These are phyloP conservation scores for Nothura maculosa DNA, from an alignment of 2,797 vertebrate genomes.

Conservation along the genomic window DNA sequence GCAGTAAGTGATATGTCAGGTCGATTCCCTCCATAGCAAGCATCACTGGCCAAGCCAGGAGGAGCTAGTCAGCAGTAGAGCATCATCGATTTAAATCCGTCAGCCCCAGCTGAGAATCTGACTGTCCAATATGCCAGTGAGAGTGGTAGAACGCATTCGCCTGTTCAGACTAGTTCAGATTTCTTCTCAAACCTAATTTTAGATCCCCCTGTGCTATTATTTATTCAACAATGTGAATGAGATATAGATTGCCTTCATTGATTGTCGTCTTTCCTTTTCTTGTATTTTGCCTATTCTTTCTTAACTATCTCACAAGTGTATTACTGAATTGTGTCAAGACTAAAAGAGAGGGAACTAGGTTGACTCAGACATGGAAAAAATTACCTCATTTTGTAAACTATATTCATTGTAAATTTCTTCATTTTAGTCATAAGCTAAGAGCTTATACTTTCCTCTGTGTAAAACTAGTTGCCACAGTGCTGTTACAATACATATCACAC, in stretches of 20 bases:
- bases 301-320: neutral
- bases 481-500: neutral
- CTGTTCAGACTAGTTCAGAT: neutral
- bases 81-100: neutral
- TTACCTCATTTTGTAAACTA: rapidly evolving
- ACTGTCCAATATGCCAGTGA: neutral
- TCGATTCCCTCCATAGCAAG: rapidly evolving
- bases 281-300: neutral
- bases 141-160: neutral
- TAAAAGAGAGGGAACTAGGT: neutral
- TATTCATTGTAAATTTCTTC: neutral
- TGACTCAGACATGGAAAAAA: neutral
- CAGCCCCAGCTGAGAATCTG: neutral
- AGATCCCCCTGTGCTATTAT: slow-evolving; percentile 33
- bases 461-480: neutral
- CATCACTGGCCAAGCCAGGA: neutral
- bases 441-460: rapidly evolving
- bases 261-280: neutral
- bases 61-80: neutral
- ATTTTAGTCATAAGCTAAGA: neutral
- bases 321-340: neutral
- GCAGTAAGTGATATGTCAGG: neutral
- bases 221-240: slow-evolving; percentile 68
- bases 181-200: slow-evolving; percentile 61
- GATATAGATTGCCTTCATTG: slow-evolving; percentile 7